Evolutionary conservation across 2,888 invertebrate genomes (phyloP), one percentile per base, ranked within the genome.

Genomic region (Ectemnius lituratus): DNA sequence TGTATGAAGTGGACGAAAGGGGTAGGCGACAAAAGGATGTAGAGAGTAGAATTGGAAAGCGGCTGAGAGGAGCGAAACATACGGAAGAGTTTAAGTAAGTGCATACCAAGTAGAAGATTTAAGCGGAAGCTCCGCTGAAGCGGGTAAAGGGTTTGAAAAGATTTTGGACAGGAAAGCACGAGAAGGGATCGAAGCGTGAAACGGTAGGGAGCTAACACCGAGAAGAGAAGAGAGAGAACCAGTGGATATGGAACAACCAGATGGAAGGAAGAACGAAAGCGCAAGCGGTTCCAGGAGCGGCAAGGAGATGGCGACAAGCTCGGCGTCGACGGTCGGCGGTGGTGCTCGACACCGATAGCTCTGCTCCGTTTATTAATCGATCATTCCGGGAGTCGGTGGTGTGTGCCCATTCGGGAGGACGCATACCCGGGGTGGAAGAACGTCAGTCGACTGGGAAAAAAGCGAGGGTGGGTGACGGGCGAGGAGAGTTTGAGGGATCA

Each of bases 301-400:
- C 4, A 56, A 11, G 57, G 68, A 80, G 80, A 80, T 81, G 76
- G 76, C 77, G 66, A 46, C 62, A 66, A 16, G 18, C 47, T 69
- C 70, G 70, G 28, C 71, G 63, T 67, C 70, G 47, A 11, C 37
- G 37, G 37, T 37, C 37, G 37, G 37, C 37, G 37, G 70, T 4
- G 52, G 37, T 76, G 79, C 81, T 74, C 76, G 79, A 75, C 79
- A 67, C 74, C 73, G 75, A 69, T 79, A 75, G 71, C 66, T 75
- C 52, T 14, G 75, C 79, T 82, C 72, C 80, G 81, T 83, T 86
- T 78, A 77, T 79, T 86, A 87, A 87, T 87, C 87, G 87, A 87
- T 87, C 86, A 86, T 80, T 84, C 81, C 79, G 81, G 85, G 84
- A 85, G 83, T 87, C 81, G 67, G 69, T 76, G 37, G 37, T 37